These are phyloP conservation scores for Cynopterus brachyotis DNA, from an alignment of 2,113 vertebrate genomes.

Conservation along the genomic window DNA sequence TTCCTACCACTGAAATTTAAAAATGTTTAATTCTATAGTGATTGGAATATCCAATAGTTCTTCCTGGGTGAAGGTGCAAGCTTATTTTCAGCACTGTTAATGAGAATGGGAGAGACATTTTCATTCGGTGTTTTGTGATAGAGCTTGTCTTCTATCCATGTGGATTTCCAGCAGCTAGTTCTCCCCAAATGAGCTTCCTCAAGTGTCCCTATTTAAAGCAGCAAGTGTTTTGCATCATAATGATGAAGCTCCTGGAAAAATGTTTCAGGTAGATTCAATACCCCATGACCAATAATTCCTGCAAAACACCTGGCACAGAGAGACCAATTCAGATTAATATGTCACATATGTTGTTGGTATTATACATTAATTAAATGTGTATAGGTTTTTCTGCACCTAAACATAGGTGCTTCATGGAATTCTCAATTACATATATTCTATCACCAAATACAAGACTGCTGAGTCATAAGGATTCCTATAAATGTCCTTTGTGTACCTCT, in stretches of 20 bases:
- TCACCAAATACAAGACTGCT: not conserved
- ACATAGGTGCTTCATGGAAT: not conserved
- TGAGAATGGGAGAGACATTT: not conserved
- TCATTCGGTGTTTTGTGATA: not conserved
- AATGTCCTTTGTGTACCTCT: not conserved
- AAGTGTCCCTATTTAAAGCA: not conserved
- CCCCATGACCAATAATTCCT: not conserved
- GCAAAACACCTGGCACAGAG: not conserved
- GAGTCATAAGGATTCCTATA: not conserved
- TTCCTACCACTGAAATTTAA: not conserved
- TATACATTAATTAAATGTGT: not conserved
- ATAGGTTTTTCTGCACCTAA: not conserved
- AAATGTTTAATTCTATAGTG: not conserved
- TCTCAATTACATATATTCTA: not conserved
- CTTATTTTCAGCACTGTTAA: not conserved
- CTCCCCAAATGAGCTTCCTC: not conserved
- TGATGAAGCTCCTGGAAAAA: not conserved
- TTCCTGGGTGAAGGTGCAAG: not conserved
- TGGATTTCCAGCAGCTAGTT: not conserved
- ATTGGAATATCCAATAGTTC: not conserved
- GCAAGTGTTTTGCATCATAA: not conserved
- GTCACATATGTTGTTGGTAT: not conserved
- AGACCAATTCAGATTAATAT: not conserved
- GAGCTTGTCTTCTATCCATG: not conserved
- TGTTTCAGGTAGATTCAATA: not conserved